These are phyloP conservation scores for Triops cancriformis DNA, from an alignment of 1,140 invertebrate species.

Conservation along the genomic window DNA sequence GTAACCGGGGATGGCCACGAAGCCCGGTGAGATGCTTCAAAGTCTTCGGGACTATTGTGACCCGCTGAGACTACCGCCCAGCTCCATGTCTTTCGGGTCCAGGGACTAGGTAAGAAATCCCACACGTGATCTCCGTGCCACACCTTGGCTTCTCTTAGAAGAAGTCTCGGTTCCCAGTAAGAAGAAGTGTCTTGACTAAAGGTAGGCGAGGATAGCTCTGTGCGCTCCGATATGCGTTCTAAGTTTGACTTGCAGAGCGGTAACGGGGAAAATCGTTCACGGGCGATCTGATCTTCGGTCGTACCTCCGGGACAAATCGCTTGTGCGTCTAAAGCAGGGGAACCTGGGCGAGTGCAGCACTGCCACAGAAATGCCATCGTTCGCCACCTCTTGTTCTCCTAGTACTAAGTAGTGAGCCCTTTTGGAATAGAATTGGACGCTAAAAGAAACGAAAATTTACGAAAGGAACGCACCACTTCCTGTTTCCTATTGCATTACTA, in stretches of 20 bases:
- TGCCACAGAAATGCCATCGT: not conserved
- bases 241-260: not conserved
- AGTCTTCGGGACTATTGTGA: not conserved
- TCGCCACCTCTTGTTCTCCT: not conserved
- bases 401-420: not conserved
- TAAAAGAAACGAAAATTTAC: not conserved
- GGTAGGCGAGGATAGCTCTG: not conserved
- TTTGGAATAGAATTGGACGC: not conserved
- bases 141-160: not conserved
- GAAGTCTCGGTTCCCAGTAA: not conserved
- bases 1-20: not conserved
- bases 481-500: constrained; percentile 3
- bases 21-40: not conserved
- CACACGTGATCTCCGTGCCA: not conserved
- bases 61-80: not conserved
- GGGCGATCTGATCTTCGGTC: too few relatives aligned
- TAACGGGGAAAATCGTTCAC: too few relatives aligned
- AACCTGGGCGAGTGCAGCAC: not conserved
- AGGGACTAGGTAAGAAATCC: not conserved
- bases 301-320: not conserved
- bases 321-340: not conserved
- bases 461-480: not conserved
- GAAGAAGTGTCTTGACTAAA: not conserved
- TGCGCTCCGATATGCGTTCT: constrained; percentile 14
- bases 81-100: not conserved